These are phyloP conservation scores for Caerostris darwini DNA, from an alignment of 1,140 invertebrate species.

Conservation along the genomic window DNA sequence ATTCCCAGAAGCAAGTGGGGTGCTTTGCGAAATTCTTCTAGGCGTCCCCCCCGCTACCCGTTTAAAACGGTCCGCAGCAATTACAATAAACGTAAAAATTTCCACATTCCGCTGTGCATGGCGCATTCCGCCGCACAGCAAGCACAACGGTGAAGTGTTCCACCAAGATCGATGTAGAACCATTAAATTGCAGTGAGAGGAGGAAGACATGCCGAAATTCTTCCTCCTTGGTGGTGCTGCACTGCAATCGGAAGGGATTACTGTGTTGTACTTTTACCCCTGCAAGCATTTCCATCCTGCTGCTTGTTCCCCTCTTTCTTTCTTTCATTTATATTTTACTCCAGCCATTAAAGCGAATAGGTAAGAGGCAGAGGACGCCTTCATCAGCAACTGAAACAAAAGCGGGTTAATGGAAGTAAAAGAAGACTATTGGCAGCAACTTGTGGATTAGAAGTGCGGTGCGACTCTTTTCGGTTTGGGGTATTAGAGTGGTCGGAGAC, in stretches of 20 bases:
- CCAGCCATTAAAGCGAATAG: constrained; percentile 17
- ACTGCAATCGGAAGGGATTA: background rate
- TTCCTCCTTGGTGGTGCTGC: constrained; percentile 7
- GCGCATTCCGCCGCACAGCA: constrained; percentile 15
- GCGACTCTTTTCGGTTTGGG: background rate
- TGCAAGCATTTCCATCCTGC: constrained; percentile 2
- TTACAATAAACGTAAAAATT: constrained; percentile 70
- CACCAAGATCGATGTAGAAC: constrained; percentile 40
- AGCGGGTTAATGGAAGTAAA: background rate
- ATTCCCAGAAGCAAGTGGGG: background rate
- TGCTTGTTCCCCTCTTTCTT: background rate
- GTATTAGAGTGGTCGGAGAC: background rate
- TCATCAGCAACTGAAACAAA: constrained; percentile 53
- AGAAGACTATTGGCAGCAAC: constrained; percentile 20
- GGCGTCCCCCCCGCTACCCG: background rate
- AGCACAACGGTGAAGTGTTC: background rate
- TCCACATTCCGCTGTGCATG: constrained; percentile 42
- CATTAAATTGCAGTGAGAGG: constrained; percentile 25
- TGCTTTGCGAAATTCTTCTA: constrained; percentile 46
- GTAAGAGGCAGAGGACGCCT: constrained; percentile 18
- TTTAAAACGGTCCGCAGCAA: constrained; percentile 41
- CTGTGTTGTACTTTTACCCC: constrained; percentile 2
- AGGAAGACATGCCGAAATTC: background rate
- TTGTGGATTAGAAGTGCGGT: background rate
- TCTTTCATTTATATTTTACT: no score